phyloP scores from a whole-genome alignment of 1,140 invertebrate species.

The Drosophila punjabiensis region DNA sequence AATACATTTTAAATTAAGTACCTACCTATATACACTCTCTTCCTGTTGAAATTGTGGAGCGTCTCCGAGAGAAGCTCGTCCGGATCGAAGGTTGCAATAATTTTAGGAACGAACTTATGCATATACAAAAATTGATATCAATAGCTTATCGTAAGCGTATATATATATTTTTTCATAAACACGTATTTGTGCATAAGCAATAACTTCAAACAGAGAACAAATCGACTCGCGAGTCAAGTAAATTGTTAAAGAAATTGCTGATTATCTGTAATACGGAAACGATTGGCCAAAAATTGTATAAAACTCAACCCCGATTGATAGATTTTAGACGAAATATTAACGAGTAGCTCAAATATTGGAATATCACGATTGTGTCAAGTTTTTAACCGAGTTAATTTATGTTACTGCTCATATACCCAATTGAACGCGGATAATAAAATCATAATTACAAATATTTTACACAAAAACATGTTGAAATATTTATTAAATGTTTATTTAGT shows the following conservation, averaged over 20 bases:
- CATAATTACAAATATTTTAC: constrained; percentile 19
- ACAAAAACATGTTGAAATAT: neutral
- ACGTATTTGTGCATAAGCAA: constrained; percentile 50
- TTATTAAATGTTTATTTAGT: constrained; percentile 61
- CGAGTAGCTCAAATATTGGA: constrained; percentile 50
- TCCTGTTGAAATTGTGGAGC: constrained; percentile 56
- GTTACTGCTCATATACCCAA: constrained; percentile 42
- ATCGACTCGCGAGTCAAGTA: constrained; percentile 24
- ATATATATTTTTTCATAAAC: constrained; percentile 59
- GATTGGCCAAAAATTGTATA: constrained; percentile 59
- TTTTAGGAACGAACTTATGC: constrained; percentile 46
- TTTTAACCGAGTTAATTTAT: constrained; percentile 8
- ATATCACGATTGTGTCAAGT: constrained; percentile 28
- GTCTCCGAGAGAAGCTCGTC: constrained; percentile 38
- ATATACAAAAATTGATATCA: constrained; percentile 64
- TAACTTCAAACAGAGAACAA: constrained; percentile 22
- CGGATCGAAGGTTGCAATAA: constrained; percentile 58
- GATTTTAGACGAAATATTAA: constrained; percentile 38
- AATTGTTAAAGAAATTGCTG: constrained; percentile 37
- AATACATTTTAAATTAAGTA: constrained; percentile 49
- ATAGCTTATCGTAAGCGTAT: constrained; percentile 56
- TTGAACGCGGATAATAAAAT: constrained; percentile 28
- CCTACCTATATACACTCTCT: constrained; percentile 51
- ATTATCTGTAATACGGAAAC: constrained; percentile 25
- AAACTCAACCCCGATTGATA: neutral